Percentiles rank a stretch among this genome's conserved stretches.
These are phyloP conservation scores for Apostichopus parvimensis DNA, from an alignment of 35 echinoderm and acorn worm species.

Conservation along the genomic window DNA sequence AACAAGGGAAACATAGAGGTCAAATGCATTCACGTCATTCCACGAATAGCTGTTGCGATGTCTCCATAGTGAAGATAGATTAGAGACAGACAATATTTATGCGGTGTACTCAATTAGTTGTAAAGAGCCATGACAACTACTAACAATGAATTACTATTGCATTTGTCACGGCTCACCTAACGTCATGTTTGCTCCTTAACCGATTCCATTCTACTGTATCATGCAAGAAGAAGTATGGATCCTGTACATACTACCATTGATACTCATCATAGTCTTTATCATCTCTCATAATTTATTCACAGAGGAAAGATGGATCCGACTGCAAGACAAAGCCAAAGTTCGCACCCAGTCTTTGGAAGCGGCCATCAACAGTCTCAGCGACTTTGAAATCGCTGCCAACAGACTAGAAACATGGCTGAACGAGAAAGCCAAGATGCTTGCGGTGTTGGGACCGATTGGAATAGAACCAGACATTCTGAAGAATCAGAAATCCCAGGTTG, in stretches of 20 bases:
- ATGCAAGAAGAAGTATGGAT: slow-evolving; percentile 55
- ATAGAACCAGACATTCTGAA: slow-evolving; percentile 86
- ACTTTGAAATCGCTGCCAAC: slow-evolving; percentile 93
- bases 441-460: slow-evolving; percentile 92
- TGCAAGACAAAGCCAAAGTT: slow-evolving; percentile 90
- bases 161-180: neutral
- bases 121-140: neutral
- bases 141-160: neutral
- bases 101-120: slow-evolving; percentile 11
- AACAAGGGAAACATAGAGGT: slow-evolving; percentile 9
- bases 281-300: slow-evolving; percentile 27
- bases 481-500: slow-evolving; percentile 98
- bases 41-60: slow-evolving; percentile 24
- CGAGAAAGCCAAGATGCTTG: slow-evolving; percentile 96
- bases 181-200: neutral
- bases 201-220: neutral
- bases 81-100: slow-evolving; percentile 27
- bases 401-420: slow-evolving; percentile 94
- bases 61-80: slow-evolving; percentile 36
- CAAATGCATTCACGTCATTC: slow-evolving; percentile 50
- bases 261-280: slow-evolving; percentile 4
- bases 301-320: slow-evolving; percentile 96
- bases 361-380: slow-evolving; percentile 89
- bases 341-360: slow-evolving; percentile 88
- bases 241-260: slow-evolving; percentile 31